phyloP scores from a whole-genome alignment of 2,797 vertebrate species.

The Coccyzus lansbergi region DNA sequence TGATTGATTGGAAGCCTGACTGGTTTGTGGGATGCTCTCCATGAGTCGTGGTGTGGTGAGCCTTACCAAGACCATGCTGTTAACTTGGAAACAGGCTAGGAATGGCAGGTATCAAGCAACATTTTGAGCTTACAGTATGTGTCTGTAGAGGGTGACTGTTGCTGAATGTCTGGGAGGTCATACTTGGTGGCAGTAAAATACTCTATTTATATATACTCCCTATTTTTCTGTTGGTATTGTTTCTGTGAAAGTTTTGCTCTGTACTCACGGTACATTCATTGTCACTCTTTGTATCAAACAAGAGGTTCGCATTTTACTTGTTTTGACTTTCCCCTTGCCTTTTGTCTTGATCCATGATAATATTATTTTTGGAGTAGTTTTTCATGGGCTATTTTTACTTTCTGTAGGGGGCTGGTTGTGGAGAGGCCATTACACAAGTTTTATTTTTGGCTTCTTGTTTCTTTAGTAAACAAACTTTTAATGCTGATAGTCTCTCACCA shows the following conservation, averaged over 20 bases:
- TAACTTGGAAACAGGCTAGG: not conserved
- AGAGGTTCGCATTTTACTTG: not conserved
- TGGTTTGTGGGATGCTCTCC: not conserved
- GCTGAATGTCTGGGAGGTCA: not conserved
- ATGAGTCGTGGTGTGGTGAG: not conserved
- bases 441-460: constrained; percentile 32
- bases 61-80: not conserved
- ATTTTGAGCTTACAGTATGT: accelerated
- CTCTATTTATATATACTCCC: not conserved
- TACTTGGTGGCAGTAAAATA: not conserved
- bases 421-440: not conserved
- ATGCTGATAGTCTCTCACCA: not conserved
- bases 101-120: not conserved
- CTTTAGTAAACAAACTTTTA: not conserved
- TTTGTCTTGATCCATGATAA: not conserved
- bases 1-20: not conserved
- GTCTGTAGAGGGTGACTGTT: not conserved
- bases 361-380: constrained; percentile 29
- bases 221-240: not conserved
- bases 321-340: constrained; percentile 12
- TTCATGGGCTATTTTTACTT: constrained; percentile 14
- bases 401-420: not conserved
- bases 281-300: not conserved
- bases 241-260: not conserved
- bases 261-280: not conserved